These are phyloP conservation scores for Corella eumyota DNA, from an alignment of 23 tunicate genomes.

Conservation along the genomic window DNA sequence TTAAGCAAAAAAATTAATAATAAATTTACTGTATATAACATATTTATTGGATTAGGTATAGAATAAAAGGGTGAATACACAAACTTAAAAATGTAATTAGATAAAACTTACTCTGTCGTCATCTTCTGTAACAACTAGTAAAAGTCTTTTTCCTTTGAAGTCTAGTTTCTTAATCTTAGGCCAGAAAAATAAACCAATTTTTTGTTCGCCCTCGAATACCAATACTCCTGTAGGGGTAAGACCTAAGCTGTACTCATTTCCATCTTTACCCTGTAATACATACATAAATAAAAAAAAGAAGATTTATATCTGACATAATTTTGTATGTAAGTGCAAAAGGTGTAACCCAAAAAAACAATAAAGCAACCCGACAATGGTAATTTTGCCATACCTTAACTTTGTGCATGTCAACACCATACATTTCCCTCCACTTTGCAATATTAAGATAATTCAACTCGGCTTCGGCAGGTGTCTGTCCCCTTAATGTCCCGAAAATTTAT, in stretches of 20 bases:
- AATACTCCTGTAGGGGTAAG: slow-evolving; percentile 95
- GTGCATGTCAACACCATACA: slow-evolving; percentile 99
- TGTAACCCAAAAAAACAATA: too few relatives aligned
- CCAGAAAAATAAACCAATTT: slow-evolving; percentile 98
- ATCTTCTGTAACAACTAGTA: slow-evolving; percentile 72
- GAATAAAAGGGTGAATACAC: too few relatives aligned
- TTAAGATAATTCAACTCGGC: slow-evolving; percentile 85
- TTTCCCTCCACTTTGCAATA: slow-evolving; percentile 92
- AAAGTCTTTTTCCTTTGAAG: slow-evolving; percentile 71
- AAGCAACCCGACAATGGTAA: too few relatives aligned
- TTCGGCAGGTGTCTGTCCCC: slow-evolving; percentile 95
- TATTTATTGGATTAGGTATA: too few relatives aligned
- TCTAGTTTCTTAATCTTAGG: slow-evolving; percentile 78
- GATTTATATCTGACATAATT: too few relatives aligned
- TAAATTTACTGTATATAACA: too few relatives aligned
- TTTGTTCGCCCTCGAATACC: slow-evolving; percentile 88
- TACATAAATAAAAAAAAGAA: too few relatives aligned
- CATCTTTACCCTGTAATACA: slow-evolving; percentile 64
- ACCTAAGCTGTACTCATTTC: slow-evolving; percentile 84
- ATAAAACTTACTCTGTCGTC: slow-evolving; percentile 56
- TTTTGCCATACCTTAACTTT: slow-evolving; percentile 49
- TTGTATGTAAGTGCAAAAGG: too few relatives aligned
- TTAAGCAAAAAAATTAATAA: too few relatives aligned
- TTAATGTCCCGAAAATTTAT: too few relatives aligned
- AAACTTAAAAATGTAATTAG: too few relatives aligned